A percentile compares a stretch with the other conserved stretches of the same genome.
These are phyloP conservation scores for Platycercus adscitus DNA, from an alignment of 2,113 vertebrate species.

Conservation along the genomic window DNA sequence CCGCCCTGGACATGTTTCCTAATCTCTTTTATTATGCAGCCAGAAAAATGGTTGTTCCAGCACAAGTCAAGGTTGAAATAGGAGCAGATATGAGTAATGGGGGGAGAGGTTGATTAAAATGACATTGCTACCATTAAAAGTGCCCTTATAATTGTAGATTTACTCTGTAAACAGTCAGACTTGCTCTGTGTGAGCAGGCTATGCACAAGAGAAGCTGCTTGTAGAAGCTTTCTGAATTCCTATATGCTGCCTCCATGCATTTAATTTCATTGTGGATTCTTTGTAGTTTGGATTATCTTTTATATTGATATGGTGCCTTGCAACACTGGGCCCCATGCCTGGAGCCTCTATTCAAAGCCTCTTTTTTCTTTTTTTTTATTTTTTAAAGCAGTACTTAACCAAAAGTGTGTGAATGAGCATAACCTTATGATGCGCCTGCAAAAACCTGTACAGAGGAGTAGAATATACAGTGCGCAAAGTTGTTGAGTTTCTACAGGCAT, in stretches of 20 bases:
- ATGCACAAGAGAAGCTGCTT: not conserved
- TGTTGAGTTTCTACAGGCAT: not conserved
- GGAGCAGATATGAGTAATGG: not conserved
- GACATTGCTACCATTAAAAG: not conserved
- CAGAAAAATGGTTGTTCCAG: not conserved
- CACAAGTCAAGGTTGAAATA: not conserved
- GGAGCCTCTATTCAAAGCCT: not conserved
- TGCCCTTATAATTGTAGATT: not conserved
- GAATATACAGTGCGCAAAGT: not conserved
- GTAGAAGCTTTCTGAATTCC: not conserved
- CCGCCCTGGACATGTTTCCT: not conserved
- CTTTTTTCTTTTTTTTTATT: not conserved
- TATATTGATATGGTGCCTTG: not conserved
- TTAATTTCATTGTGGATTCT: slow-evolving; percentile 18
- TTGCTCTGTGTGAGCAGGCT: not conserved
- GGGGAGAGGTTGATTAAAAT: not conserved
- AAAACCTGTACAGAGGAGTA: not conserved
- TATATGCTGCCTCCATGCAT: not conserved
- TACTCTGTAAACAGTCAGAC: not conserved
- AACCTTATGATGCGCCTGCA: not conserved
- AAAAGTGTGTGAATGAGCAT: not conserved
- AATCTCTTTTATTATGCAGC: not conserved
- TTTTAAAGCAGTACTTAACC: not conserved
- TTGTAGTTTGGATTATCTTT: slow-evolving; percentile 32
- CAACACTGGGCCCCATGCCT: not conserved